Evolutionary conservation across 2,797 vertebrate species (phyloP), one percentile per base, ranked within the genome.

Genomic region (Cichlasoma orientale): DNA sequence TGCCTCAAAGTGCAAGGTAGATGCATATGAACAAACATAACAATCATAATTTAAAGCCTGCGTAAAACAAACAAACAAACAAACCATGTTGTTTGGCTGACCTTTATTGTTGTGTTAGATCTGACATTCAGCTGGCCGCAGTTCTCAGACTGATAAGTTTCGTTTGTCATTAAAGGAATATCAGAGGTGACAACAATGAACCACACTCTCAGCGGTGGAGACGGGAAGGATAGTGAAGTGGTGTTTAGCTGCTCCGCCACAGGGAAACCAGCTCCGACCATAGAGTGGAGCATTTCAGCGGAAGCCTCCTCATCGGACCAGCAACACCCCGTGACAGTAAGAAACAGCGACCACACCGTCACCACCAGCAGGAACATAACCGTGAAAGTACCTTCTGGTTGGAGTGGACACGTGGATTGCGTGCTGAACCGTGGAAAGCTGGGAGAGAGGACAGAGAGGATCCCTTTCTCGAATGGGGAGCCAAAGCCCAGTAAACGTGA

Each of bases 1-100:
- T 95, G 95, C 58, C 90, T 95, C 33, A 88, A 41, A 2, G 93
- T 95, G 18, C 50, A 87, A 79, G 95, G 95, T 96, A 90, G 44
- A 80, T 9, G 19, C 14, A 53, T 3, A 36, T 61, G 29, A 52
- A 38, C 2, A 1, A 5, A 31, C 12, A 8, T 25, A 1, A 52
- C 1, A 59, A 25, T 4, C 33, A 5, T 47, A 11, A 0, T 33
- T 5, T 38, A 29, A n/a, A 18, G 38, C 5, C 59, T 44, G 41
- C 5, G 12, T 41, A 12, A 12, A 27, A 16, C 29, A n/a, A 52
- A 33, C 3, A 50, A 8, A 7, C 0, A 47, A 14, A 44, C 8
- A 23, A 61, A 41, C 2, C 58, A 61, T 10, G 2, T 23, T 47
- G 12, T 58, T n/a, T 16, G 1, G 4, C 70, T 33, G 11, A 29